These are phyloP conservation scores for Polypedilum vanderplanki DNA, from an alignment of 1,140 invertebrate species.

Conservation along the genomic window DNA sequence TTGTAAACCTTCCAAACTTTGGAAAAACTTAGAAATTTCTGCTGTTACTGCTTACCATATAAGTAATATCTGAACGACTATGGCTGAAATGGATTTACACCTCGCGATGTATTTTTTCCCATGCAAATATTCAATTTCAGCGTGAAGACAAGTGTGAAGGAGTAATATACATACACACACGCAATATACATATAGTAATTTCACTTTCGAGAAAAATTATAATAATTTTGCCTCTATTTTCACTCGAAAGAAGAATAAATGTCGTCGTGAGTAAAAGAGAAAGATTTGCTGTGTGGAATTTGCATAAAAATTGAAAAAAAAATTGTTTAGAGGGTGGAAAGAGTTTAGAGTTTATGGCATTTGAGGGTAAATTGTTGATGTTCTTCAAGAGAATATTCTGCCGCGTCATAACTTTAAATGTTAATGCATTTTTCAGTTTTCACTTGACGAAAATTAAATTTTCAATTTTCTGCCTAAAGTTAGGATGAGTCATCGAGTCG, in stretches of 20 bases:
- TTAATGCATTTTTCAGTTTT: slow-evolving; percentile 19
- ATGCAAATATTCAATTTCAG: slow-evolving; percentile 19
- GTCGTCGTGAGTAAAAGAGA: background rate
- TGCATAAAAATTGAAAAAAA: slow-evolving; percentile 19
- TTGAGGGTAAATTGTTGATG: background rate
- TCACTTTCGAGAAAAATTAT: slow-evolving; percentile 19
- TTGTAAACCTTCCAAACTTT: too few relatives aligned
- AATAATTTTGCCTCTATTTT: slow-evolving; percentile 5
- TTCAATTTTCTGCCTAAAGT: background rate
- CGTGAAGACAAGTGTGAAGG: slow-evolving; percentile 10
- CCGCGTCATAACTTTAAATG: slow-evolving; percentile 17
- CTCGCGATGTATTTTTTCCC: background rate
- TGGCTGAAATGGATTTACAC: too few relatives aligned
- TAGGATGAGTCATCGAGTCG: background rate
- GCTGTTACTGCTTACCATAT: too few relatives aligned
- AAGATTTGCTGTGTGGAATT: slow-evolving; percentile 17
- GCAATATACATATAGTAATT: background rate
- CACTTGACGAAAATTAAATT: slow-evolving; percentile 19
- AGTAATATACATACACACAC: background rate
- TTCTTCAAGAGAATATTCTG: background rate
- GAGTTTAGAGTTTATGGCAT: background rate
- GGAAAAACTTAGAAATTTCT: too few relatives aligned
- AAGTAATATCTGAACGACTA: too few relatives aligned
- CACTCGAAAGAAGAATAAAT: background rate
- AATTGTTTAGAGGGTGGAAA: background rate